Evolutionary conservation across 2,888 invertebrate genomes (phyloP), one percentile per base, ranked within the genome.

Genomic region (Catotricha subobsoleta): DNA sequence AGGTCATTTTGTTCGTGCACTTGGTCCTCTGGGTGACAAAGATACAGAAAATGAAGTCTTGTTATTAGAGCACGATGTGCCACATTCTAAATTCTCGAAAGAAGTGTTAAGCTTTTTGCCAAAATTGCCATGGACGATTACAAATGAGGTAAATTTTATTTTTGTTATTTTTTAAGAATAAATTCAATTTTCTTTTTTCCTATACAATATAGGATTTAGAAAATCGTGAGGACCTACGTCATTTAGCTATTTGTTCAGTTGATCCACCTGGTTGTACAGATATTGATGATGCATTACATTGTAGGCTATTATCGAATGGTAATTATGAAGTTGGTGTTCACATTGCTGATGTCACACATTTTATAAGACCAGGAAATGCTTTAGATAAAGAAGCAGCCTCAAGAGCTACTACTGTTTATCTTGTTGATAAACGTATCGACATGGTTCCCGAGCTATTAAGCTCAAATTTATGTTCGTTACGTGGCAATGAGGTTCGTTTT

Each of bases 201-300:
- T 25, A 25, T 25, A 8, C 7, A 8, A 54, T 55, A 2, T 51
- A 84, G 79, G 87, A 88, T 57, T 67, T 79, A 44, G 69, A 71
- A 18, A 74, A 74, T 50, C 73, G 97, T 18, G 75, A 74, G 9
- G 94, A 98, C 59, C 66, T 98, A 2, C 75, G 95, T 10, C 70
- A 83, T 41, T 58, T 91, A 3, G 75, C 77, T 52, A 76, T 98
- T 33, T 97, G 94, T 55, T 94, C 92, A 0, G 94, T 97, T 1
- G 95, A 97, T 69, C 97, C 97, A 3, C 91, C 92, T 0, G 97
- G 97, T 0, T 98, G 97, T 59, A 98, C 97, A 0, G 98, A 98
- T 59, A 97, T 98, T 47, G 98, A 98, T 57, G 98, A 98, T 60
- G 97, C 98, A 0, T 64, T 98, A 2, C 98, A 98, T 62, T 94